These are phyloP conservation scores for Cynopterus sphinx DNA, from an alignment of 2,797 vertebrate genomes.

Conservation along the genomic window DNA sequence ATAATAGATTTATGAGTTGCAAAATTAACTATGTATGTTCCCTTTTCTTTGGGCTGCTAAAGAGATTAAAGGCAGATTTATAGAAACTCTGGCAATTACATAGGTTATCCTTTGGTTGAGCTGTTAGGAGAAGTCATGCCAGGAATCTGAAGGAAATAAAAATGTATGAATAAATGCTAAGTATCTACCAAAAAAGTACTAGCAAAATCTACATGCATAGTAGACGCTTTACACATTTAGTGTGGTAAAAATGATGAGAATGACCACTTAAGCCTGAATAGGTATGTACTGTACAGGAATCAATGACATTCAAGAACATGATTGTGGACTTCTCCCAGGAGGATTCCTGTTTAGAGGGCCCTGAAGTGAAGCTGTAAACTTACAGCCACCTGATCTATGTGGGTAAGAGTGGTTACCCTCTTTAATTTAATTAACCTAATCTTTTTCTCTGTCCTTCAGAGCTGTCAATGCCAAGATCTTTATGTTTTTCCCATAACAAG, in stretches of 20 bases:
- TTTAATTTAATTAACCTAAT: background rate
- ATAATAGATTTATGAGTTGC: background rate
- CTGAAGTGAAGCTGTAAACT: background rate
- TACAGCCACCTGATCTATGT: background rate
- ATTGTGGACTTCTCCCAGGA: background rate
- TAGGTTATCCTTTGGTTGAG: background rate
- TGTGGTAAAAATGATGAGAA: background rate
- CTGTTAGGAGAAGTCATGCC: background rate
- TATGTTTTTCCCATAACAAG: background rate
- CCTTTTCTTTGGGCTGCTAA: background rate
- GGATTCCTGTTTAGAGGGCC: background rate
- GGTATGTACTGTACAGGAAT: background rate
- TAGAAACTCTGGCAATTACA: background rate
- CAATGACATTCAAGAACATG: background rate
- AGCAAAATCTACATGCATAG: background rate
- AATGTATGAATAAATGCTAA: background rate
- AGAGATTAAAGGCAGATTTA: background rate
- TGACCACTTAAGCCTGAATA: background rate
- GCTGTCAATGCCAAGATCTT: background rate
- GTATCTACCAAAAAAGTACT: background rate
- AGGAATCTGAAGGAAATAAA: constrained; percentile 16
- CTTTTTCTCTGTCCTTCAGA: background rate
- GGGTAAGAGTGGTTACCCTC: background rate
- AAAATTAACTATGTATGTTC: background rate
- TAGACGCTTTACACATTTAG: background rate